Evolutionary conservation across 2,888 invertebrate species (phyloP), one percentile per base, ranked within the genome.

Genomic region (Standfussiana lucernea): DNA sequence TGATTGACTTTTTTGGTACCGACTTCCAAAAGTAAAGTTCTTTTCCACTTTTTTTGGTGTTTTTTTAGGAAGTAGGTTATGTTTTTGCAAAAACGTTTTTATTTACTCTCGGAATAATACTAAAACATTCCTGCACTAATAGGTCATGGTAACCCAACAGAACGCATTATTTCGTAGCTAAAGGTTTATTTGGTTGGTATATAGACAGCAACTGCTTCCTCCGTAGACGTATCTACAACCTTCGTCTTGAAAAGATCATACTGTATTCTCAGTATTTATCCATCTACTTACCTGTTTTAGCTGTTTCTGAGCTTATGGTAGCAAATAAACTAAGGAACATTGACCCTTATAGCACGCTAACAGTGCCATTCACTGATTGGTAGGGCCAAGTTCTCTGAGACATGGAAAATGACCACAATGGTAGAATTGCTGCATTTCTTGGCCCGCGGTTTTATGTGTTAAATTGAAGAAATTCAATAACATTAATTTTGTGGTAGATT

Each of bases 381-480:
- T 45, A 18, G 21, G 6, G 7, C 10, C n/a, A n/a, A 24, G 24
- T 75, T 47, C n/a, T 35, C 18, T 47, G 8, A 37, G 18, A 28
- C 28, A 56, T 24, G 11, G 28, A 35, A 40, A 59, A 1, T 59
- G 28, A n/a, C 56, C 37, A 61, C 65, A 82, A 76, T 65, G 47
- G 21, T 53, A n/a, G 28, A 83, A 83, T 78, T 83, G 62, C 40
- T n/a, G 13, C 42, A 28, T 35, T 83, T 79, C 45, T 40, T 28
- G 37, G 32, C 59, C 24, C 37, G 53, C 35, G n/a, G 59, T 11
- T 73, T 66, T 66, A 42, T 66, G 59, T 10, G 4, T 35, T 35
- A 82, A 45, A 83, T 77, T 47, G 35, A n/a, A 56, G 40, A 79
- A 79, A 83, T 77, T 47, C 40, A 78, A 68, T 67, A 32, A 68